Percentiles rank a stretch among this genome's conserved stretches.
phyloP scores from a whole-genome alignment of 2,113 vertebrate species.

The Pseudopodoces humilis region DNA sequence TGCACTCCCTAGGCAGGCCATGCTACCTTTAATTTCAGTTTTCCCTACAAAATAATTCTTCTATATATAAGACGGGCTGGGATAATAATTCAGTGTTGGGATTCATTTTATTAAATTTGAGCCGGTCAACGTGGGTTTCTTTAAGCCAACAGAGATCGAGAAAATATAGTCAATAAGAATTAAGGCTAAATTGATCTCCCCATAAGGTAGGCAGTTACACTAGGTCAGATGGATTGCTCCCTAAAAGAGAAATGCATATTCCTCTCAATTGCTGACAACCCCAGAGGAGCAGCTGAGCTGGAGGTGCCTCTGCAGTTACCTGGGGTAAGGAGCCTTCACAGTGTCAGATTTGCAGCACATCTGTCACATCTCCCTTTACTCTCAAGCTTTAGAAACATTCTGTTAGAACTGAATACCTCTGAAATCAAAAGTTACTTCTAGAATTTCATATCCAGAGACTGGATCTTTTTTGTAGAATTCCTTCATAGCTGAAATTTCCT shows the following conservation, averaged over 20 bases:
- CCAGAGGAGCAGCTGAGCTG: neutral
- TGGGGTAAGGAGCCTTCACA: neutral
- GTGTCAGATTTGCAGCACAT: neutral
- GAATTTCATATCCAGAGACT: neutral
- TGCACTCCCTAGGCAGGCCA: neutral
- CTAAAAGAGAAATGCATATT: conserved; percentile 13
- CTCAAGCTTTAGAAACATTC: neutral
- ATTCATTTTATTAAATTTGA: neutral
- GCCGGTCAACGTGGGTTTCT: neutral
- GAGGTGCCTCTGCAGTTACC: neutral
- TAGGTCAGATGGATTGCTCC: neutral
- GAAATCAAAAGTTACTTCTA: neutral
- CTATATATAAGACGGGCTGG: neutral
- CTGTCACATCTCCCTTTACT: neutral
- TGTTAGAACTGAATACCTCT: neutral
- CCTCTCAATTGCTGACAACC: neutral
- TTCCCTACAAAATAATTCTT: neutral
- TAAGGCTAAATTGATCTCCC: neutral
- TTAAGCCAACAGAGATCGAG: neutral
- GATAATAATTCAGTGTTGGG: neutral
- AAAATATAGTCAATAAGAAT: neutral
- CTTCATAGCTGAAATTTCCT: neutral
- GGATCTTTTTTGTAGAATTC: neutral
- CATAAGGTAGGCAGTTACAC: neutral
- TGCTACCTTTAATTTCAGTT: neutral